Conservation (phyloP, 2,797 vertebrate genomes). For the Trachops cirrhosus region DNA sequence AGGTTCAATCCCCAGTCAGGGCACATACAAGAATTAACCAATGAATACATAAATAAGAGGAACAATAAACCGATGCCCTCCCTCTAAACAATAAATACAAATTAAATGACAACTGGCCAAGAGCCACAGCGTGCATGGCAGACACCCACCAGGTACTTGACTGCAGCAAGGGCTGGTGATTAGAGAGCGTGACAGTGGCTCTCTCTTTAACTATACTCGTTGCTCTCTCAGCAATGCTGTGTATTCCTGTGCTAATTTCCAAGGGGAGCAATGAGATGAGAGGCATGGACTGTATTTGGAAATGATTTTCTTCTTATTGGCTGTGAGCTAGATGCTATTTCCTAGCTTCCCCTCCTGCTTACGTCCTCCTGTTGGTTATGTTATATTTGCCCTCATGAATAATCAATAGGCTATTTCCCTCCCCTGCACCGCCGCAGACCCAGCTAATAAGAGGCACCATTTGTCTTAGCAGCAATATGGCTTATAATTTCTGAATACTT, state of each 20-base stretch:
- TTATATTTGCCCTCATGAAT: background rate
- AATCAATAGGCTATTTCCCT: background rate
- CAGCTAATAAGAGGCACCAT: background rate
- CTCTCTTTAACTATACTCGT: background rate
- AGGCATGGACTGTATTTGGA: background rate
- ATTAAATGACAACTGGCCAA: background rate
- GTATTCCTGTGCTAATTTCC: background rate
- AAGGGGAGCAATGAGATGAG: background rate
- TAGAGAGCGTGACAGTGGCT: background rate
- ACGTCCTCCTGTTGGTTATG: background rate
- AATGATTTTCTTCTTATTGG: background rate
- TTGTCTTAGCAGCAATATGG: background rate
- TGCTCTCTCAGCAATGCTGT: background rate
- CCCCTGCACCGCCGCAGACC: background rate
- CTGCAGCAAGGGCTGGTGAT: background rate
- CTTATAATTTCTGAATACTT: constrained; percentile 38
- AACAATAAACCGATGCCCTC: background rate
- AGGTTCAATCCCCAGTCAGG: background rate
- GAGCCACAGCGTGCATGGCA: background rate
- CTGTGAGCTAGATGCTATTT: background rate
- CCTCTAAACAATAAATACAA: background rate
- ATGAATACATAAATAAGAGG: background rate
- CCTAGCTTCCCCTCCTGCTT: background rate
- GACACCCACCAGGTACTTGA: background rate
- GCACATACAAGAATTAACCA: background rate